Percentiles rank a stretch among this genome's conserved stretches.
phyloP scores from a whole-genome alignment of 1,140 invertebrate species.

The Aradophagus sp. region DNA sequence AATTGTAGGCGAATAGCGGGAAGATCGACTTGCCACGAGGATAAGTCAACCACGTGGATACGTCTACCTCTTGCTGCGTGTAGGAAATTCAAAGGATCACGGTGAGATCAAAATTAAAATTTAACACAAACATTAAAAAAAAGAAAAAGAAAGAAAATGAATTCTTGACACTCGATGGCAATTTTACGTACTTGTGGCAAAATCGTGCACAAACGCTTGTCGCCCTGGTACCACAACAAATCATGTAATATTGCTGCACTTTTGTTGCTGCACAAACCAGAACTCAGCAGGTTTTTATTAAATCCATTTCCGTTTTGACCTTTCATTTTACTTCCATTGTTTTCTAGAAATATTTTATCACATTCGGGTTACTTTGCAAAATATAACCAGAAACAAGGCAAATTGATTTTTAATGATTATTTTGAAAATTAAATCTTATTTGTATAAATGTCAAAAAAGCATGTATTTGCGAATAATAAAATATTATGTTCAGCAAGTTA shows the following conservation, averaged over 20 bases:
- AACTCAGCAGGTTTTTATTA: slow-evolving; percentile 68
- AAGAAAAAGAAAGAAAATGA: neutral
- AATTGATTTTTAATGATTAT: too few species aligned
- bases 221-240: slow-evolving; percentile 75
- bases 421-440: too few species aligned
- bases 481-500: too few species aligned
- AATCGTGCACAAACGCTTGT: slow-evolving; percentile 75
- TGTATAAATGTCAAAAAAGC: too few species aligned
- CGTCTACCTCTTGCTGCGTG: slow-evolving; percentile 71
- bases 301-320: too few species aligned
- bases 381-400: too few species aligned
- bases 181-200: slow-evolving; percentile 71
- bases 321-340: too few species aligned
- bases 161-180: neutral
- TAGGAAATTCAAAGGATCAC: slow-evolving; percentile 58
- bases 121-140: too few species aligned
- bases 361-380: too few species aligned
- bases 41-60: slow-evolving; percentile 76
- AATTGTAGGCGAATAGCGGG: slow-evolving; percentile 71
- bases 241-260: slow-evolving; percentile 75
- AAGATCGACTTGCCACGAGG: slow-evolving; percentile 73
- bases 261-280: slow-evolving; percentile 75
- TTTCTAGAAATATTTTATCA: slow-evolving; percentile 61
- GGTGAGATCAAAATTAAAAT: neutral
- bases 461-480: too few species aligned